These are phyloP conservation scores for Girardia tigrina DNA, from an alignment of 2,888 invertebrate genomes.

Conservation along the genomic window DNA sequence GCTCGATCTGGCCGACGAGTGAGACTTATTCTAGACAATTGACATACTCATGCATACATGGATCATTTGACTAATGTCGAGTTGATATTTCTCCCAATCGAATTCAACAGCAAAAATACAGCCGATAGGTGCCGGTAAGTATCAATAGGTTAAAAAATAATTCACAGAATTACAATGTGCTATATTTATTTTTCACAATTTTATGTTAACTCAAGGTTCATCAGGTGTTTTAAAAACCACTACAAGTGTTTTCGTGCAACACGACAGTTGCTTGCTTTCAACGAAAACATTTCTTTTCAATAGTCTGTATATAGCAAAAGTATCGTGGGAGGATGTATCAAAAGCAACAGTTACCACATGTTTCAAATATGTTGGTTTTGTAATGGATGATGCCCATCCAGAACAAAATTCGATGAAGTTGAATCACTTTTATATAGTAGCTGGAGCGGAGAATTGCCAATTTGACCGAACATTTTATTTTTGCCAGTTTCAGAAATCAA, in stretches of 20 bases:
- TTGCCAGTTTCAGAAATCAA: no score
- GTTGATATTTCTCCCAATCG: conserved; percentile 39
- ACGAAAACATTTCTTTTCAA: neutral
- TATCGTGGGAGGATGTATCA: conserved; percentile 3
- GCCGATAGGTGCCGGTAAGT: conserved; percentile 40
- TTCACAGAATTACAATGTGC: no score
- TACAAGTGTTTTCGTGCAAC: no score
- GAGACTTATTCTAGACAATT: conserved; percentile 39
- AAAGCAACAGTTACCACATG: neutral
- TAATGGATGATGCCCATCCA: neutral
- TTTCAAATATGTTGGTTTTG: conserved; percentile 19
- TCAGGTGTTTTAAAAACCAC: conserved; percentile 38
- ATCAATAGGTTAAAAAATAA: no score
- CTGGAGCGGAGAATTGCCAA: no score
- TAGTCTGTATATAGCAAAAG: neutral
- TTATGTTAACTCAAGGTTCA: no score
- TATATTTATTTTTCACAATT: no score
- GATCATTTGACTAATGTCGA: conserved; percentile 36
- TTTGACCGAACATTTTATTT: no score
- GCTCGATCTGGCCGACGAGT: conserved; percentile 35
- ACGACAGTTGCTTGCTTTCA: conserved; percentile 2
- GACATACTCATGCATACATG: conserved; percentile 38
- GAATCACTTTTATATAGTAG: no score
- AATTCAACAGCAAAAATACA: conserved; percentile 39
- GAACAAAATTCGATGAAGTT: no score